Evolutionary conservation across 2,797 vertebrate genomes (phyloP).

Genomic region (Brachyrhaphis roseni): DNA sequence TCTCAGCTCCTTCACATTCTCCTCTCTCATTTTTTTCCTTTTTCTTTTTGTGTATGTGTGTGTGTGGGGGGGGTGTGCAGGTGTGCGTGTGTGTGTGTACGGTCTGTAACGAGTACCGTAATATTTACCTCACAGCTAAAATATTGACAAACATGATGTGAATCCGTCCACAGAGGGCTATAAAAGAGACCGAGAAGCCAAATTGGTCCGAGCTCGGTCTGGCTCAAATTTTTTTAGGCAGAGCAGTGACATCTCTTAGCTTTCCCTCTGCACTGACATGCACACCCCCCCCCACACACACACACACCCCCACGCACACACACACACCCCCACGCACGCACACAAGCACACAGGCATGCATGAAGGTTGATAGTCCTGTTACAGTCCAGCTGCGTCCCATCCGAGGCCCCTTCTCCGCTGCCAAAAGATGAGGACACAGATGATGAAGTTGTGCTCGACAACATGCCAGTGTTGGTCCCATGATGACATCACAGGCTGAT

Average conservation of each 20-base stretch:
- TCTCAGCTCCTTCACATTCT: slow-evolving; percentile 32
- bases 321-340: slow-evolving; percentile 21
- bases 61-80: too few relatives aligned
- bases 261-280: slow-evolving; percentile 44
- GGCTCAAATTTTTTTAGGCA: slow-evolving; percentile 76
- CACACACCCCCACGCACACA: slow-evolving; percentile 25
- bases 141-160: slow-evolving; percentile 65
- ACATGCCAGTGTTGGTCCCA: slow-evolving; percentile 78
- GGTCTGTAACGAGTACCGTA: slow-evolving; percentile 42
- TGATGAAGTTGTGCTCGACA: slow-evolving; percentile 77
- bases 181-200: slow-evolving; percentile 56
- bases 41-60: not conserved
- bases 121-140: slow-evolving; percentile 66
- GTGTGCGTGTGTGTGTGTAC: not conserved
- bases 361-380: slow-evolving; percentile 66
- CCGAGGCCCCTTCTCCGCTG: slow-evolving; percentile 53
- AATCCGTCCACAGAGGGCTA: slow-evolving; percentile 61
- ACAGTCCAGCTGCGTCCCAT: slow-evolving; percentile 77
- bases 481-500: slow-evolving; percentile 86
- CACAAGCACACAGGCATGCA: slow-evolving; percentile 39
- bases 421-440: slow-evolving; percentile 74
- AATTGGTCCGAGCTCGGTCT: slow-evolving; percentile 60
- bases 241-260: slow-evolving; percentile 63
- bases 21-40: not conserved
- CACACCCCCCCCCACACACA: slow-evolving; percentile 22